phyloP scores from a whole-genome alignment of 2,888 invertebrate genomes.

The Synergus japonicus region DNA sequence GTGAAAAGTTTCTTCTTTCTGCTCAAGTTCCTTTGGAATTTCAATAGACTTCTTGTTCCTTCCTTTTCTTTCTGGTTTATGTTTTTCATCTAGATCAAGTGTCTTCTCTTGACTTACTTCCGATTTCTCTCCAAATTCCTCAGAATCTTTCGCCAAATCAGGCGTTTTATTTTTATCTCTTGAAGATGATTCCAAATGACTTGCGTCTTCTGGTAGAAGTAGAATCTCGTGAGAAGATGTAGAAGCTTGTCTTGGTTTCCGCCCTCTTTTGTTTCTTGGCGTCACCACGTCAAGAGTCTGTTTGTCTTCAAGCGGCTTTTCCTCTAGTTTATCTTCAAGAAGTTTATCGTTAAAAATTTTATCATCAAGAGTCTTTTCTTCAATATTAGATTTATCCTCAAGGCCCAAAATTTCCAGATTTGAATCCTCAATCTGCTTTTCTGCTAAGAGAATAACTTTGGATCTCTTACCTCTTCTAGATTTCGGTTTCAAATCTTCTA shows the following conservation, averaged over 20 bases:
- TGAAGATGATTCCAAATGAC: not conserved
- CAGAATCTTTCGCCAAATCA: not conserved
- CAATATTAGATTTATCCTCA: conserved; percentile 29
- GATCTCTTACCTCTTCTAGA: conserved; percentile 43
- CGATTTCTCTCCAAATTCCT: not conserved
- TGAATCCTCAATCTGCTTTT: conserved; percentile 10
- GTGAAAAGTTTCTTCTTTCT: not conserved
- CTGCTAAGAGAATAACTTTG: not conserved
- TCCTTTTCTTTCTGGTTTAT: conserved; percentile 37
- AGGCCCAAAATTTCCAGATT: not conserved
- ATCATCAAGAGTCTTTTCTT: conserved; percentile 36
- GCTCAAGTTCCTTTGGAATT: not conserved
- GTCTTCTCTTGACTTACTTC: too few species aligned
- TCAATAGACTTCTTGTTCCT: not conserved
- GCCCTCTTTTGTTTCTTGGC: not conserved
- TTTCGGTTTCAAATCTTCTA: not conserved
- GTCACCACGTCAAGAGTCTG: not conserved
- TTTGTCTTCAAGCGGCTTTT: not conserved
- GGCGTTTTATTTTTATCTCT: not conserved
- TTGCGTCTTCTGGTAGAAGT: not conserved
- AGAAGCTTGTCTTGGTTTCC: conserved; percentile 4
- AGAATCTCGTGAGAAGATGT: not conserved
- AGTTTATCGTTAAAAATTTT: not conserved
- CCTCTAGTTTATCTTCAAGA: conserved; percentile 10
- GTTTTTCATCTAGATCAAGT: not conserved